phyloP scores from a whole-genome alignment of 2,113 vertebrate species.

The Oenanthe oenanthe region DNA sequence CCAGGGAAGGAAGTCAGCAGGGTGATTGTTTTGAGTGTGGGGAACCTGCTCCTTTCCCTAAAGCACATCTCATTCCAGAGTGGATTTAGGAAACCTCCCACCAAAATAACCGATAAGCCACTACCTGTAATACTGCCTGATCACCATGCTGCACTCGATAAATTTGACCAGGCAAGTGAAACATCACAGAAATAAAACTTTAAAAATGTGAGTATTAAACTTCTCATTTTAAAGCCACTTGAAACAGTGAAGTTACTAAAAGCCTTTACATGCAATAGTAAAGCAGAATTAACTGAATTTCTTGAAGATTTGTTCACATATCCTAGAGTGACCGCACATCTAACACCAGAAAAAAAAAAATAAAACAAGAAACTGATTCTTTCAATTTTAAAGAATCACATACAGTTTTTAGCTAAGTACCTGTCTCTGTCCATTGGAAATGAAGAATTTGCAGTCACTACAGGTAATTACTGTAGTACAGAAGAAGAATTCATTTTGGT shows the following conservation, averaged over 20 bases:
- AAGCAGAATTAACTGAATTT: not conserved
- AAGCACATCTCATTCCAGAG: slow-evolving; percentile 80
- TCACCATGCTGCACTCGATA: slow-evolving; percentile 76
- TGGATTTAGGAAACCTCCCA: slow-evolving; percentile 81
- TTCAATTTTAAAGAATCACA: not conserved
- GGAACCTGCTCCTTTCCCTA: slow-evolving; percentile 76
- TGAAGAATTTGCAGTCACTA: not conserved
- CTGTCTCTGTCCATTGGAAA: not conserved
- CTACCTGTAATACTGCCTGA: slow-evolving; percentile 82
- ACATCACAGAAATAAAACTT: not conserved
- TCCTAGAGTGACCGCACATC: accelerated
- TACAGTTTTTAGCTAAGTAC: not conserved
- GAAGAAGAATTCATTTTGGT: not conserved
- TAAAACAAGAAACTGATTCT: not conserved
- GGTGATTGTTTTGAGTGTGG: slow-evolving; percentile 77
- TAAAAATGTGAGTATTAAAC: not conserved
- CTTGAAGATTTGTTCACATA: not conserved
- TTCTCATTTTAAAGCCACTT: not conserved
- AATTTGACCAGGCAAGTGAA: slow-evolving; percentile 79
- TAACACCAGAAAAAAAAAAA: not conserved
- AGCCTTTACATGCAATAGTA: not conserved
- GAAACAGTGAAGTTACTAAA: not conserved
- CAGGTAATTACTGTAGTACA: not conserved
- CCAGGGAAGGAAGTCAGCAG: slow-evolving; percentile 77
- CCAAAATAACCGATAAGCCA: slow-evolving; percentile 84